Base-by-base conservation (phyloP, 2,888 invertebrate species). In the Drosophila quinaria region DNA sequence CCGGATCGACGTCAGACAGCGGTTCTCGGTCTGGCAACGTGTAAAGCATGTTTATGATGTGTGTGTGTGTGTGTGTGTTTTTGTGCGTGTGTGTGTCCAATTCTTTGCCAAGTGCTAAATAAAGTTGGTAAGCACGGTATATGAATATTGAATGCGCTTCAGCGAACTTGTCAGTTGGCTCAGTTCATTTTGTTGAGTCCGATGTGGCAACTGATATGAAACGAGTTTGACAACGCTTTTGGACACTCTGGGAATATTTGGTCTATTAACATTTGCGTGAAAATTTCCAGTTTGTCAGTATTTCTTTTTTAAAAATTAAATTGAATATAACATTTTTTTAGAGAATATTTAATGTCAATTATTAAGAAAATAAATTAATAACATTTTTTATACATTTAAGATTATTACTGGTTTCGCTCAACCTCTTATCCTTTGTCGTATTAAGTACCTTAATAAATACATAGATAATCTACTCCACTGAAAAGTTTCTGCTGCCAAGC, bases 61-160 rank as follows among this genome's bases (percentile, higher is more conserved):
- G 35, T 68, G 50, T 25, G 11, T 39, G n/a, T n/a, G 39, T 39
- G 25, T 5, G 44, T 19, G 31, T 9, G 50, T 56, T 47, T 78
- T 55, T 67, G 66, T 67, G 56, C 69, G 41, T 11, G 31, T 11
- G 15, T 56, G 11, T 2, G 59, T 55, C 33, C 35, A 66, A 70
- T 37, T 63, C 50, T 62, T 61, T 50, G 52, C 54, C 64, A 71
- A 65, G 64, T 69, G 64, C 33, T 25, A 69, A 46, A 64, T 61
- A 78, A 72, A 75, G 73, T 81, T 70, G 64, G 61, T 71, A 70
- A 66, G 59, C 47, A 64, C 59, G 60, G 52, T 39, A 67, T 46
- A 70, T 81, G 62, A 84, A 87, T 78, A 59, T 78, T 69, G 75
- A 72, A 67, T 60, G 19, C 25, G 37, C 42, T 59, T 42, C 39